Percentiles rank a stretch among this genome's conserved stretches.
Evolutionary conservation across 2,888 invertebrate species (phyloP).

Genomic region (Tanypteryx hageni): DNA sequence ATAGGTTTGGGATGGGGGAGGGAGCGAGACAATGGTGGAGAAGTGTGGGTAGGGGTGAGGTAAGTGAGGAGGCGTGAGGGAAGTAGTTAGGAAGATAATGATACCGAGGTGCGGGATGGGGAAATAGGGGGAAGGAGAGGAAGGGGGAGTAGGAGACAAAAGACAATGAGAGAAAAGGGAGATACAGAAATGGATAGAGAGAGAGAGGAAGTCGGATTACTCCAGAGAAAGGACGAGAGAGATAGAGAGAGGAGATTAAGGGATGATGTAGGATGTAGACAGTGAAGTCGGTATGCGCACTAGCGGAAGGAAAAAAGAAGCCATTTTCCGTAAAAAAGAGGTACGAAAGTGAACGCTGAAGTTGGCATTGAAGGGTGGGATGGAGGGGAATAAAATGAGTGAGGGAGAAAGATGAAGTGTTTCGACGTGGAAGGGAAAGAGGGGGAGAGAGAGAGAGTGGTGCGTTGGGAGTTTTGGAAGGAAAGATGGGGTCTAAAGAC

Average conservation of each 20-base stretch:
- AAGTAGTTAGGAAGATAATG: too few relatives aligned
- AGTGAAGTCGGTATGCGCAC: background rate
- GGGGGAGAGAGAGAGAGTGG: background rate
- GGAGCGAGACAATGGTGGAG: too few relatives aligned
- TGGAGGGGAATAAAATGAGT: too few relatives aligned
- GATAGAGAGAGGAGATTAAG: slow-evolving; percentile 8
- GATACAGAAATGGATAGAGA: background rate
- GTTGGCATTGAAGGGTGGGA: too few relatives aligned
- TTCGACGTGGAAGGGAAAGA: background rate
- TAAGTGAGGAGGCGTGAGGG: too few relatives aligned
- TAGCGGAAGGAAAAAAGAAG: too few relatives aligned
- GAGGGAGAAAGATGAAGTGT: background rate
- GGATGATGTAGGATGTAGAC: background rate
- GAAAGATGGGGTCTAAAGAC: background rate
- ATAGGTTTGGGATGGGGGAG: too few relatives aligned
- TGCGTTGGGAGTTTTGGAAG: background rate
- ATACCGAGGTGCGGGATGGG: background rate
- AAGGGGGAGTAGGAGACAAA: background rate
- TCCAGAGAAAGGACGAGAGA: background rate
- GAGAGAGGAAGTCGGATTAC: background rate
- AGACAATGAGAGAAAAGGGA: background rate
- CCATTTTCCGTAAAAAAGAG: too few relatives aligned
- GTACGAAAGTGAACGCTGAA: too few relatives aligned
- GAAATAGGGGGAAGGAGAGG: background rate
- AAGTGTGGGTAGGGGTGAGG: too few relatives aligned